These are phyloP conservation scores for Microtus oregoni DNA, from an alignment of 2,113 vertebrate species.

Conservation along the genomic window DNA sequence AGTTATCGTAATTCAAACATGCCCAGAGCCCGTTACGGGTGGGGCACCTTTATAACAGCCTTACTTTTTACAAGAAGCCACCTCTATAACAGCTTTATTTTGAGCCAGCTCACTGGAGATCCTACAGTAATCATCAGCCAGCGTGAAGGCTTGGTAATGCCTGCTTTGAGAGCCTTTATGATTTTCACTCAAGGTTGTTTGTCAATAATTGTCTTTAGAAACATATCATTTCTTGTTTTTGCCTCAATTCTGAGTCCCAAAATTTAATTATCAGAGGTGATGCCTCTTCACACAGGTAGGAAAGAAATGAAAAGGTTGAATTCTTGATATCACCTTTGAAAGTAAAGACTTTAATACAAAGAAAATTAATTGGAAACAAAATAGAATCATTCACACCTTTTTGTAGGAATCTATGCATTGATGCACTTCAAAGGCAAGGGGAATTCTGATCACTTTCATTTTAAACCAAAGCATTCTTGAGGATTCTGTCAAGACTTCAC, in stretches of 20 bases:
- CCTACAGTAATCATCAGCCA: background rate
- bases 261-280: background rate
- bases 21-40: background rate
- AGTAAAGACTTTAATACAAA: background rate
- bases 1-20: constrained; percentile 22
- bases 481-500: background rate
- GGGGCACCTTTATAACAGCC: background rate
- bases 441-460: background rate
- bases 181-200: background rate
- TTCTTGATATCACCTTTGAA: background rate
- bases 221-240: background rate
- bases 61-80: background rate
- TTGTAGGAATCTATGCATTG: background rate
- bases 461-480: background rate
- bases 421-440: background rate
- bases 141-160: background rate
- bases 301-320: constrained; percentile 9
- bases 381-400: background rate
- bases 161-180: background rate
- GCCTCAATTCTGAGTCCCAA: constrained; percentile 12
- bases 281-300: background rate
- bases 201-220: background rate
- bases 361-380: background rate
- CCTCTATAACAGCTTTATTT: background rate
- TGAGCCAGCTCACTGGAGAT: background rate